Evolutionary conservation across 2,888 invertebrate species (phyloP).

Genomic region (Nemurella pictetii): DNA sequence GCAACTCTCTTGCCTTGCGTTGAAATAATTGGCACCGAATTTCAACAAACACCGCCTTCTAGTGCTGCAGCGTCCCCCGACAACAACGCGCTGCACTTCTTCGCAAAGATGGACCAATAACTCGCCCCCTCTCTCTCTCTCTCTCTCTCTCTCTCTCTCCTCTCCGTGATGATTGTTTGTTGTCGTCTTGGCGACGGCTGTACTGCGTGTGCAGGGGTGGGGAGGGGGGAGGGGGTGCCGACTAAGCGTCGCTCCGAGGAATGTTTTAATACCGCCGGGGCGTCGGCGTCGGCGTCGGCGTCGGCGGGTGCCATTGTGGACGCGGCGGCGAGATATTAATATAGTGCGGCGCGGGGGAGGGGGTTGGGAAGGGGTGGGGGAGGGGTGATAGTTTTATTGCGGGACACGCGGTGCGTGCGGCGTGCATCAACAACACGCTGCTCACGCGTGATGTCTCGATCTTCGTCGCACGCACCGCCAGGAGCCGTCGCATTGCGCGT

Average conservation of each 20-base stretch:
- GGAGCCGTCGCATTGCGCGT: background rate
- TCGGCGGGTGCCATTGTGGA: slow-evolving; percentile 2
- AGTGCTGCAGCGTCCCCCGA: too few relatives aligned
- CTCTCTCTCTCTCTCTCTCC: too few relatives aligned
- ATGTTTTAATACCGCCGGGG: slow-evolving; percentile 34
- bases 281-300: slow-evolving; percentile 8
- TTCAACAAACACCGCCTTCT: too few relatives aligned
- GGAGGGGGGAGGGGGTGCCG: background rate
- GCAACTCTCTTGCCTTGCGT: too few relatives aligned
- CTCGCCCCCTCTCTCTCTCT: too few relatives aligned
- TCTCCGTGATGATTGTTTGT: too few relatives aligned
- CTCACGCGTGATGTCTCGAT: background rate
- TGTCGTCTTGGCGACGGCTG: slow-evolving; percentile 17
- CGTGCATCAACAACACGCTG: slow-evolving; percentile 7
- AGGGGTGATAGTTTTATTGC: slow-evolving; percentile 11
- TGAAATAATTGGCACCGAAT: too few relatives aligned
- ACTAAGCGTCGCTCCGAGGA: slow-evolving; percentile 30
- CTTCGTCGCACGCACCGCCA: background rate
- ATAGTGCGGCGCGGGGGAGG: slow-evolving; percentile 21
- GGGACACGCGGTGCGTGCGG: background rate
- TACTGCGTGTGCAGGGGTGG: slow-evolving; percentile 12
- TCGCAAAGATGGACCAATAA: background rate
- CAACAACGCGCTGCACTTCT: too few relatives aligned
- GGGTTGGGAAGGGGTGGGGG: slow-evolving; percentile 2
- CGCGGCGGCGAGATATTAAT: slow-evolving; percentile 33